Evolutionary conservation across 2,113 vertebrate species (phyloP), one percentile per base, ranked within the genome.

Genomic region (Eretmochelys imbricata): DNA sequence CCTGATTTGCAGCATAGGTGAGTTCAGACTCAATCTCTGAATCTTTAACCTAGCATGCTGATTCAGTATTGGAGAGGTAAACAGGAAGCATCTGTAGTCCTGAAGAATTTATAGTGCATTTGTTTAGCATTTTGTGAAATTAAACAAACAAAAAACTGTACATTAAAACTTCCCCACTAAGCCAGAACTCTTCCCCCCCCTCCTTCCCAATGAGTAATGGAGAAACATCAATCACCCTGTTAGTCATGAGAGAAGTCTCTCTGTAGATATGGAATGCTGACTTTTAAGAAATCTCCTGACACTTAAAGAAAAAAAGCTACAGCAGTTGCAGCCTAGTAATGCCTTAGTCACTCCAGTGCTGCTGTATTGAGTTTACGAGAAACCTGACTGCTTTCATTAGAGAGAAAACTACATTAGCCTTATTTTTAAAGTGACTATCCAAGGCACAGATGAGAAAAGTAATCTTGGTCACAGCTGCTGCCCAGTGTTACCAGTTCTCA

Each of bases 101-200:
- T 88, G 53, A 5, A 84, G 79, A 78, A 76, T 76, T 17, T 54
- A 16, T 38, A 69, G 42, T 22, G 65, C 51, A 49, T 94, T 86
- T 55, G 49, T 62, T 96, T 93, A 92, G 91, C 90, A 50, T 72
- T 87, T 81, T 78, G 82, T 82, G 38, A 91, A 94, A 95, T 96
- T 92, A 96, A 96, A 53, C 82, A 91, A 97, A 96, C 87, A 95
- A 0, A 49, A 80, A 90, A 86, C 91, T 93, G 75, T 82, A 57
- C 29, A 38, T 85, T 48, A 8, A 42, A 90, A 29, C 80, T 83
- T 93, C 95, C 72, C 8, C 80, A 14, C 31, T 59, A 35, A 5
- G 38, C 31, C 59, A 22, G 24, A 85, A 14, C 49, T 19, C 6
- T 54, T 51, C 10, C 87, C 4, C 51, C 22, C 49, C 53, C 19